phyloP scores from a whole-genome alignment of 1,140 invertebrate genomes.

The Chrysomallon squamiferum region DNA sequence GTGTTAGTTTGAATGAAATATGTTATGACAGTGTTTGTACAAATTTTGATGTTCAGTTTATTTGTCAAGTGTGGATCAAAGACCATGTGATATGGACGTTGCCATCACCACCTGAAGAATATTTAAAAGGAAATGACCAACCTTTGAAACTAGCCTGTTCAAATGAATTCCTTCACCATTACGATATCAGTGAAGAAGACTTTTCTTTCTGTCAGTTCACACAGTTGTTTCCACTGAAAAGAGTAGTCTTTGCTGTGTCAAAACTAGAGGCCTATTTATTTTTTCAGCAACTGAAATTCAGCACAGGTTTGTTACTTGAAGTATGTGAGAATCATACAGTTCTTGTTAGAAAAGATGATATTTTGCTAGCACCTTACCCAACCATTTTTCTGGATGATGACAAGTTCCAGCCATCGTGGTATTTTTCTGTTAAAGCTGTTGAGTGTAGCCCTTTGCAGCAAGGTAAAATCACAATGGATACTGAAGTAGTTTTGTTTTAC shows the following conservation, averaged over 20 bases:
- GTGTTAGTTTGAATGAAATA: no score
- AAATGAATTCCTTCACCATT: slow-evolving; percentile 36
- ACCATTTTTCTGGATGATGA: slow-evolving; percentile 26
- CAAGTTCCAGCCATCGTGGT: slow-evolving; percentile 28
- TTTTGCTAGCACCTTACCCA: slow-evolving; percentile 41
- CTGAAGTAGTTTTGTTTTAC: slow-evolving; percentile 44
- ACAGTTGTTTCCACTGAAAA: slow-evolving; percentile 37
- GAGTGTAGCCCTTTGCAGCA: slow-evolving; percentile 48
- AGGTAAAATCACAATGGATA: slow-evolving; percentile 37
- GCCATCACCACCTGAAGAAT: no score
- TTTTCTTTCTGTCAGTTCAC: slow-evolving; percentile 31
- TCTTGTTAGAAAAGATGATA: slow-evolving; percentile 43
- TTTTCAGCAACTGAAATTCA: slow-evolving; percentile 39
- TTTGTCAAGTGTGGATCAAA: no score
- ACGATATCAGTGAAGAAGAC: slow-evolving; percentile 29
- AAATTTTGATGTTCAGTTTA: no score
- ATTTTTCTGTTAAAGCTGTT: slow-evolving; percentile 37
- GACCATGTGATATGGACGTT: no score
- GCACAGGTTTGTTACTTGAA: slow-evolving; percentile 31
- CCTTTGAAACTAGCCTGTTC: slow-evolving; percentile 29
- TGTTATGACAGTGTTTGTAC: no score
- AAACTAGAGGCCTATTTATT: slow-evolving; percentile 35
- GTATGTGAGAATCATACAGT: slow-evolving; percentile 37
- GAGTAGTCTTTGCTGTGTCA: slow-evolving; percentile 55
- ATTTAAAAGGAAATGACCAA: no score